Evolutionary conservation across 2,888 invertebrate species (phyloP).

Genomic region (Cloeon dipterum): DNA sequence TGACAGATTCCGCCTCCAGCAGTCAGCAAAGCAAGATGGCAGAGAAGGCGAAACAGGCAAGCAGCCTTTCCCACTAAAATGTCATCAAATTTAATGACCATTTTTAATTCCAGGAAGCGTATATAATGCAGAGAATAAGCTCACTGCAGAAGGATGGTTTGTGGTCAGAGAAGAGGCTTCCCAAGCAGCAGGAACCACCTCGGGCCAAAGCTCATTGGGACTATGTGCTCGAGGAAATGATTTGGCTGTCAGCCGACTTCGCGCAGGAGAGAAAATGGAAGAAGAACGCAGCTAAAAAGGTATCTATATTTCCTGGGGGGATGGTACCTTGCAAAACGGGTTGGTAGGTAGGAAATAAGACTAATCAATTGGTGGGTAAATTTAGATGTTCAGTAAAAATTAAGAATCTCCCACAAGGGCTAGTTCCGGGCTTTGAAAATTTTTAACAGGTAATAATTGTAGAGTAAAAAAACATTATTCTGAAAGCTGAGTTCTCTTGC

Average conservation of each 20-base stretch:
- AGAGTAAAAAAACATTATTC: not conserved
- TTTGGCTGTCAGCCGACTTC: constrained; percentile 95
- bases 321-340: not conserved
- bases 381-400: too few relatives aligned
- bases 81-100: too few relatives aligned
- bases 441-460: not conserved
- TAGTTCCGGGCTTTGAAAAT: too few relatives aligned
- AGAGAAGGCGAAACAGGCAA: constrained; percentile 59
- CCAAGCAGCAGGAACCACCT: constrained; percentile 76
- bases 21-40: constrained; percentile 59
- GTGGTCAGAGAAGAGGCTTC: constrained; percentile 81
- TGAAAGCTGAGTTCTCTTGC: too few relatives aligned
- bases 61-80: not conserved
- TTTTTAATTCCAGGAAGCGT: constrained; percentile 72
- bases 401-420: too few relatives aligned
- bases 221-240: constrained; percentile 94
- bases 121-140: constrained; percentile 75
- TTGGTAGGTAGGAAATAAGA: not conserved
- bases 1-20: constrained; percentile 11
- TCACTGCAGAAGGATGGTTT: constrained; percentile 85
- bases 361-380: not conserved
- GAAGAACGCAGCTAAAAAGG: constrained; percentile 79
- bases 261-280: constrained; percentile 97
- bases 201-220: constrained; percentile 95
- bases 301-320: too few relatives aligned